These are phyloP conservation scores for Selene dorsalis DNA, from an alignment of 2,797 vertebrate genomes.

Conservation along the genomic window DNA sequence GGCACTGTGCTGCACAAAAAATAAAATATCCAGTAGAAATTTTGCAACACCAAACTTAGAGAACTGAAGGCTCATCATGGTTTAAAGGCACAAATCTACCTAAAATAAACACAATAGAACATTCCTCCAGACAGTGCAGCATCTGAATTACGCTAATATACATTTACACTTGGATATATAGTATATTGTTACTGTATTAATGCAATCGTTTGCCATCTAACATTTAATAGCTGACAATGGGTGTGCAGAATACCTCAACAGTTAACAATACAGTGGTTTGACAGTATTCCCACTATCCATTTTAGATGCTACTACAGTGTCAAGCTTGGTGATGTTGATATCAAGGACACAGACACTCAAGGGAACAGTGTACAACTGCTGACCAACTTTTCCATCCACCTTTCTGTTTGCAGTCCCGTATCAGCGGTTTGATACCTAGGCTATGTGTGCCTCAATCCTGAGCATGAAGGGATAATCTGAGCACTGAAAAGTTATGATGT, in stretches of 20 bases:
- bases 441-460: slow-evolving; percentile 7
- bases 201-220: slow-evolving; percentile 58
- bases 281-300: slow-evolving; percentile 4
- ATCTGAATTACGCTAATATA: slow-evolving; percentile 30
- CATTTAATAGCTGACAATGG: slow-evolving; percentile 52
- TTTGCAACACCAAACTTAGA: slow-evolving; percentile 30
- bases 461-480: background rate
- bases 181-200: slow-evolving; percentile 58
- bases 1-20: slow-evolving; percentile 42
- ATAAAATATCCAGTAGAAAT: slow-evolving; percentile 32
- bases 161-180: slow-evolving; percentile 32
- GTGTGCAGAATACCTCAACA: slow-evolving; percentile 42
- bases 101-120: slow-evolving; percentile 37
- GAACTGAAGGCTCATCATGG: slow-evolving; percentile 49
- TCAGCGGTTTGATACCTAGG: background rate
- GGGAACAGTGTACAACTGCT: slow-evolving; percentile 12
- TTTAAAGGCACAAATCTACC: slow-evolving; percentile 65
- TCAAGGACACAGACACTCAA: slow-evolving; percentile 5
- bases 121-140: slow-evolving; percentile 47
- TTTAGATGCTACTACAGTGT: slow-evolving; percentile 33
- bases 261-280: slow-evolving; percentile 18
- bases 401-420: background rate
- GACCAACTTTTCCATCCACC: background rate
- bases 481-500: background rate
- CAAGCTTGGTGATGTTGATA: slow-evolving; percentile 14